These are phyloP conservation scores for Oncopodura yosiiana DNA, from an alignment of 1,140 invertebrate genomes.

Conservation along the genomic window DNA sequence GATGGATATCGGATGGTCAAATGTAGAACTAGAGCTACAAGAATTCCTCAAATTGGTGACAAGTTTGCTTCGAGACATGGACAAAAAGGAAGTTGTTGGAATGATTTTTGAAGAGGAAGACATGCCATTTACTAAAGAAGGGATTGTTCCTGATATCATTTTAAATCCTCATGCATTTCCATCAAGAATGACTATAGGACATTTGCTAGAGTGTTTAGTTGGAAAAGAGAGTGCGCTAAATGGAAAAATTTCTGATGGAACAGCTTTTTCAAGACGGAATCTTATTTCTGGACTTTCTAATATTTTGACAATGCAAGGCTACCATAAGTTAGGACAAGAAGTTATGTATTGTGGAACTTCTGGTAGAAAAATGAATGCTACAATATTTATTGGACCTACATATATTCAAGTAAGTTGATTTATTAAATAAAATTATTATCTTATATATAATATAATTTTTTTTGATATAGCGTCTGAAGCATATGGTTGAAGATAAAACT, in stretches of 20 bases:
- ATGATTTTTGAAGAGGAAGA: constrained; percentile 95
- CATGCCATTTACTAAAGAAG: constrained; percentile 96
- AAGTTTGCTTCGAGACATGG: constrained; percentile 98
- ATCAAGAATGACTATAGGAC: constrained; percentile 99
- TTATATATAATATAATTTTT: constrained; percentile 1
- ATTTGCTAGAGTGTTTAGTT: constrained; percentile 97
- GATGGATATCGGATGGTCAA: constrained; percentile 98
- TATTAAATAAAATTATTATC: background rate
- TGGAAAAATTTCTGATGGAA: constrained; percentile 96
- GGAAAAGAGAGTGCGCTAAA: constrained; percentile 72
- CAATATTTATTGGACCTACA: constrained; percentile 85
- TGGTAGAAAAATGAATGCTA: constrained; percentile 89
- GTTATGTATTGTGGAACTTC: constrained; percentile 97
- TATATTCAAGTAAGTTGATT: constrained; percentile 63
- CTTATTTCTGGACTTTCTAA: background rate
- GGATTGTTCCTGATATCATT: constrained; percentile 93
- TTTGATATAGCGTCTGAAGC: constrained; percentile 64
- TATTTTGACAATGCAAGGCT: constrained; percentile 3
- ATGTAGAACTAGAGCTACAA: constrained; percentile 68
- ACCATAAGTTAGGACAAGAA: constrained; percentile 51
- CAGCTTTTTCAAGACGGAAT: constrained; percentile 81
- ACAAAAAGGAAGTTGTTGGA: constrained; percentile 97
- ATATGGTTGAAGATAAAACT: constrained; percentile 99
- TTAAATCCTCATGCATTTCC: constrained; percentile 99
- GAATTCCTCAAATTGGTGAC: constrained; percentile 97